phyloP scores from a whole-genome alignment of 2,113 vertebrate genomes.

The Anseranas semipalmata region DNA sequence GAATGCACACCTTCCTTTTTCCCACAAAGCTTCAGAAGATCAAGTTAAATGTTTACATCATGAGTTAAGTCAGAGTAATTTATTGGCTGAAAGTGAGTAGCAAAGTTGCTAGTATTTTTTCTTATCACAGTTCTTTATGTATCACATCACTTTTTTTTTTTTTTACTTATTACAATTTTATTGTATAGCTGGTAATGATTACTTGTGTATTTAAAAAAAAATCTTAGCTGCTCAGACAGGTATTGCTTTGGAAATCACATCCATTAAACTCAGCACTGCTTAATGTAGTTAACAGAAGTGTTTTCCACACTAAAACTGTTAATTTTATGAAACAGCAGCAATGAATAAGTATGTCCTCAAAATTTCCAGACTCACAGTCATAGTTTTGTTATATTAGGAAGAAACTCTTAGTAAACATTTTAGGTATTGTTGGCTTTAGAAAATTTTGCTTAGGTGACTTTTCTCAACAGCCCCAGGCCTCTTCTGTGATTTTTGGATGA shows the following conservation, averaged over 20 bases:
- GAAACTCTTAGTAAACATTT: not conserved
- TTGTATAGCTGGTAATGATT: not conserved
- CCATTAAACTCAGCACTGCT: not conserved
- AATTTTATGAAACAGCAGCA: not conserved
- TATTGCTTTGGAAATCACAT: not conserved
- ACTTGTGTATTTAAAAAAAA: not conserved
- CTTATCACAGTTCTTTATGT: not conserved
- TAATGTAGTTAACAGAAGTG: not conserved
- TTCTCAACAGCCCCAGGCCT: not conserved
- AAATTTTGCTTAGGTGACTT: not conserved
- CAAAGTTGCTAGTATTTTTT: not conserved
- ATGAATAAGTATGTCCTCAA: not conserved
- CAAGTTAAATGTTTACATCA: not conserved
- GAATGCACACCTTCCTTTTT: not conserved
- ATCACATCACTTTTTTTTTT: not conserved
- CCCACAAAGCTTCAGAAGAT: not conserved
- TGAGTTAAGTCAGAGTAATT: not conserved
- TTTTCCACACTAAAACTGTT: not conserved
- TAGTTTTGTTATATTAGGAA: not conserved
- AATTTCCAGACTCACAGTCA: not conserved
- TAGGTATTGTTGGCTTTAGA: not conserved
- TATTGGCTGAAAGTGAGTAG: not conserved
- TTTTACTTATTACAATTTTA: not conserved
- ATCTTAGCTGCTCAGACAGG: not conserved
- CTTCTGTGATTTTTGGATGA: not conserved